Evolutionary conservation across 37 sponge, comb jelly and placozoan species (phyloP).

Genomic region (Ephydatia muelleri): DNA sequence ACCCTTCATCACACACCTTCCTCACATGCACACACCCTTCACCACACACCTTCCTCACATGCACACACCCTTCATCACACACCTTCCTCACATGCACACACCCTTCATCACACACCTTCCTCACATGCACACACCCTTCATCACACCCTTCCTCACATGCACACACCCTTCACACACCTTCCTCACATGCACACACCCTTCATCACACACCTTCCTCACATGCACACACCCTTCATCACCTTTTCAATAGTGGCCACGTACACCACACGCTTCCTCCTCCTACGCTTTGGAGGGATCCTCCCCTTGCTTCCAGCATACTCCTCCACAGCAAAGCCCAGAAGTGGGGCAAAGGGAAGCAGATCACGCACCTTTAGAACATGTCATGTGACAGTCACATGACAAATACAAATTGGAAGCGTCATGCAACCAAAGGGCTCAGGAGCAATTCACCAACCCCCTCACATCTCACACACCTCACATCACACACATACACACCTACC

Average conservation of each 20-base stretch:
- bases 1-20: too few relatives aligned
- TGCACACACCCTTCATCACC: constrained; percentile 18
- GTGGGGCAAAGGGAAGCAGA: constrained; percentile 73
- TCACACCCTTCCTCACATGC: neutral
- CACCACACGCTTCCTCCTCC: constrained; percentile 67
- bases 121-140: too few relatives aligned
- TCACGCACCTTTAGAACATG: constrained; percentile 72
- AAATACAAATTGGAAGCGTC: neutral
- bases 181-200: neutral
- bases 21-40: neutral
- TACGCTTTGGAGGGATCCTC: constrained; percentile 78
- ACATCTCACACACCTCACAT: neutral
- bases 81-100: neutral
- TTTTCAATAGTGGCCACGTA: constrained; percentile 97
- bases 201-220: neutral
- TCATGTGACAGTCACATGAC: too few relatives aligned
- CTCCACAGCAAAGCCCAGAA: constrained; percentile 83
- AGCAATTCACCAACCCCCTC: neutral
- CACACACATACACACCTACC: neutral
- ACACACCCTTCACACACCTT: neutral
- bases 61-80: neutral
- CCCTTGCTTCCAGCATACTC: constrained; percentile 93
- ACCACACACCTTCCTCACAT: neutral
- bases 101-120: constrained; percentile 8
- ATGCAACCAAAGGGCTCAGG: neutral